phyloP scores from a whole-genome alignment of 2,113 vertebrate species.

The Leptobrachium ailaonicum region DNA sequence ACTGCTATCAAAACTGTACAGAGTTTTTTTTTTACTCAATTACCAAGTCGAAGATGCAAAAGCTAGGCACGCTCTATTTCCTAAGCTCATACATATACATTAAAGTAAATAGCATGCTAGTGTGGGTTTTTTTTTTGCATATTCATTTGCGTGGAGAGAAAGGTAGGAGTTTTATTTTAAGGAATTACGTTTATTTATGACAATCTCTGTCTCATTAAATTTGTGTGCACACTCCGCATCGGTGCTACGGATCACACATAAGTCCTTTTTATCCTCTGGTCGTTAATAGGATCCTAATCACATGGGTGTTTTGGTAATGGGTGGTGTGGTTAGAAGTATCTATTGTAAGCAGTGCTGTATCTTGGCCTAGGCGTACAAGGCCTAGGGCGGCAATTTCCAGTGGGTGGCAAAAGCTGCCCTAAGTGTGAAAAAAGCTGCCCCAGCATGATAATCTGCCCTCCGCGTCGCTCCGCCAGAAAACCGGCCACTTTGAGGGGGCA shows the following conservation, averaged over 20 bases:
- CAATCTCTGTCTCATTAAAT: background rate
- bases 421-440: too few relatives aligned
- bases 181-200: conserved; percentile 6
- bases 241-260: background rate
- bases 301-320: too few relatives aligned
- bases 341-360: too few relatives aligned
- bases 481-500: too few relatives aligned
- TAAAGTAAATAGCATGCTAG: background rate
- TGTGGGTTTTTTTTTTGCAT: background rate
- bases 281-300: too few relatives aligned
- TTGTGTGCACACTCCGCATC: background rate
- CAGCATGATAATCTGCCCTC: too few relatives aligned
- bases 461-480: too few relatives aligned
- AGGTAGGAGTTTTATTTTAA: conserved; percentile 11
- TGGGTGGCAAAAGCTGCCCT: too few relatives aligned
- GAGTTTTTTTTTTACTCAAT: background rate
- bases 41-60: conserved; percentile 8
- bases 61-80: background rate
- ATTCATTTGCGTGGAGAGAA: conserved; percentile 6
- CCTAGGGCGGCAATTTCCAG: too few relatives aligned
- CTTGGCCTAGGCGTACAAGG: too few relatives aligned
- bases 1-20: background rate
- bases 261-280: too few relatives aligned
- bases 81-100: conserved; percentile 14
- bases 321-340: too few relatives aligned